Evolutionary conservation across 2,113 vertebrate genomes (phyloP).

Genomic region (Neomonachus schauinslandi): DNA sequence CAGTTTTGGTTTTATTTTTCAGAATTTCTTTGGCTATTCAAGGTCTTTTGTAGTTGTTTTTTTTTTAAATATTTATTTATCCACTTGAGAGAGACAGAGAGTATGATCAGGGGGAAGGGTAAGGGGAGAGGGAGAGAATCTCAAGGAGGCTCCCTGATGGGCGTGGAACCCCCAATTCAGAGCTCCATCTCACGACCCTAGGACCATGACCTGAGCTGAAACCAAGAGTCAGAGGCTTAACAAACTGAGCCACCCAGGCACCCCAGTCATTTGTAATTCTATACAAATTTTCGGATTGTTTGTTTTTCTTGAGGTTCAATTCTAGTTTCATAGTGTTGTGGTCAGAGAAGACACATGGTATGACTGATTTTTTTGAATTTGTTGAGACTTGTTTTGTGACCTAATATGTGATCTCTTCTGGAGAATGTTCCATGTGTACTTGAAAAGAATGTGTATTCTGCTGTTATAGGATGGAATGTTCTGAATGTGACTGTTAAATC

Average conservation of each 20-base stretch:
- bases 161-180: too few relatives aligned
- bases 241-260: too few relatives aligned
- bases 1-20: neutral
- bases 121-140: too few relatives aligned
- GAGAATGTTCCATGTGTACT: neutral
- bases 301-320: neutral
- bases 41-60: neutral
- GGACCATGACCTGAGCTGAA: too few relatives aligned
- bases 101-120: too few relatives aligned
- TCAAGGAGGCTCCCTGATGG: too few relatives aligned
- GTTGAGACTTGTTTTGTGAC: neutral
- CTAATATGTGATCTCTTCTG: neutral
- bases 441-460: neutral
- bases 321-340: neutral
- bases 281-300: neutral
- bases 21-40: neutral
- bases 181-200: too few relatives aligned
- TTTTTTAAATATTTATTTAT: too few relatives aligned
- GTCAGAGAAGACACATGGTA: neutral
- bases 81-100: too few relatives aligned
- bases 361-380: neutral
- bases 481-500: neutral
- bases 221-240: too few relatives aligned
- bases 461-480: neutral
- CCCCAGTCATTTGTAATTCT: neutral